Evolutionary conservation across 1,140 invertebrate species (phyloP).

Genomic region (Zaprionus tsacasi): DNA sequence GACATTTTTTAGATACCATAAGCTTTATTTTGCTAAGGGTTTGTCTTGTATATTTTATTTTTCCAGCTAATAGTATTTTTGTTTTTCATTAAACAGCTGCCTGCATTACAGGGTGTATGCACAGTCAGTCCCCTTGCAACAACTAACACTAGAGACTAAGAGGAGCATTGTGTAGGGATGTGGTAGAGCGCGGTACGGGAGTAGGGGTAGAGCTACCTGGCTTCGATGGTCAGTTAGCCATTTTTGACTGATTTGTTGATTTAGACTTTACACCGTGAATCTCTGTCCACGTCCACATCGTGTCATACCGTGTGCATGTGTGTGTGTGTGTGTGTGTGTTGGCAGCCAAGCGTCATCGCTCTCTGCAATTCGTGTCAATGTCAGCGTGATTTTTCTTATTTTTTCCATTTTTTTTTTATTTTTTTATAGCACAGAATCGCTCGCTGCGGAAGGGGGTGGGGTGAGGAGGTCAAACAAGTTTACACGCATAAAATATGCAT

Average conservation of each 20-base stretch:
- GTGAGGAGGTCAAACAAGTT: slow-evolving; percentile 51
- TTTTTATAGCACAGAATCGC: slow-evolving; percentile 11
- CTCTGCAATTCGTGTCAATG: slow-evolving; percentile 78
- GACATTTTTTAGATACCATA: too few species aligned
- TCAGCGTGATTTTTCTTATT: slow-evolving; percentile 69
- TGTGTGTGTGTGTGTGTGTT: slow-evolving; percentile 14
- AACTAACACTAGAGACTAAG: background rate
- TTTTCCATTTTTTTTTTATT: slow-evolving; percentile 15
- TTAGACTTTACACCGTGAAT: slow-evolving; percentile 68
- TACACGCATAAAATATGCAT: slow-evolving; percentile 50
- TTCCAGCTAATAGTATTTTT: too few species aligned
- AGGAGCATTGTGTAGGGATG: background rate
- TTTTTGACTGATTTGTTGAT: slow-evolving; percentile 31
- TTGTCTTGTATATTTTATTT: too few species aligned
- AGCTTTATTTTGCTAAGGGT: too few species aligned
- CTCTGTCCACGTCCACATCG: too few species aligned
- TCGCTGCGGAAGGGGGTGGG: background rate
- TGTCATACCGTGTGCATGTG: too few species aligned
- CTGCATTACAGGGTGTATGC: slow-evolving; percentile 18
- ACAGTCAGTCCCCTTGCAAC: background rate
- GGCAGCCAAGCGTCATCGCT: background rate
- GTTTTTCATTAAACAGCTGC: too few species aligned
- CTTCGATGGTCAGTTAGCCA: slow-evolving; percentile 19
- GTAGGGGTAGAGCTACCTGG: background rate
- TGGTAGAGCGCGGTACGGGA: too few species aligned